phyloP scores from a whole-genome alignment of 2,113 vertebrate genomes.

The Sialia sialis region DNA sequence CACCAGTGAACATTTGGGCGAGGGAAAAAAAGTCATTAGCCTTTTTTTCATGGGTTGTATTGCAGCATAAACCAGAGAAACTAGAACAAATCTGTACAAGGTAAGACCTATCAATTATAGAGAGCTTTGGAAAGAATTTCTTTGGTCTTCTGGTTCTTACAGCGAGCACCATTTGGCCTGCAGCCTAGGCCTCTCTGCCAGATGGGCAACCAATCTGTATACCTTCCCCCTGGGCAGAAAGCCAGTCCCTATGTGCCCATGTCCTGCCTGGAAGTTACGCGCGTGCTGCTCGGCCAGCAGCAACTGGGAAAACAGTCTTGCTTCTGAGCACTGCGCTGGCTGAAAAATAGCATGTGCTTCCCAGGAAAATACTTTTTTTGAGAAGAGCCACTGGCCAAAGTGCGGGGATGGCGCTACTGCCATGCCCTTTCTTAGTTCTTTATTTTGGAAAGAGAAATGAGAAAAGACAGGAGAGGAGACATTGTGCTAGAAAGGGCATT shows the following conservation, averaged over 20 bases:
- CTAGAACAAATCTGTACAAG: neutral
- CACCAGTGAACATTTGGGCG: neutral
- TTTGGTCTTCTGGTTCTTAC: conserved; percentile 12
- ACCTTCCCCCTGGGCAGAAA: neutral
- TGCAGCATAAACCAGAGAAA: neutral
- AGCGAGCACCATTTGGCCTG: neutral
- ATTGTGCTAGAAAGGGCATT: neutral
- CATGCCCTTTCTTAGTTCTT: neutral
- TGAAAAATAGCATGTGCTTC: neutral
- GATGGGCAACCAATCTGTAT: conserved; percentile 41
- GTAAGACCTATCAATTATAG: neutral
- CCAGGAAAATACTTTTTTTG: conserved; percentile 39
- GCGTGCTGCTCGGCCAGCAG: neutral
- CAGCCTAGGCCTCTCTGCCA: conserved; percentile 20
- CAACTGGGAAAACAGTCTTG: neutral
- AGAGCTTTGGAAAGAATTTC: neutral
- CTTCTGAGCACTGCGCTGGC: neutral
- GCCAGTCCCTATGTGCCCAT: conserved; percentile 30
- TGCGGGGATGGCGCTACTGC: neutral
- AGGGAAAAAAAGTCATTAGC: fast-evolving
- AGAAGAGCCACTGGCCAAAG: neutral
- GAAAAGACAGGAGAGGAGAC: neutral
- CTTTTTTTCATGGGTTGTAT: neutral
- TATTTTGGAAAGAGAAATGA: neutral
- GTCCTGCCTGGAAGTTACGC: conserved; percentile 46